Evolutionary conservation across 2,113 vertebrate genomes (phyloP).

Genomic region (Phoenicopterus ruber): DNA sequence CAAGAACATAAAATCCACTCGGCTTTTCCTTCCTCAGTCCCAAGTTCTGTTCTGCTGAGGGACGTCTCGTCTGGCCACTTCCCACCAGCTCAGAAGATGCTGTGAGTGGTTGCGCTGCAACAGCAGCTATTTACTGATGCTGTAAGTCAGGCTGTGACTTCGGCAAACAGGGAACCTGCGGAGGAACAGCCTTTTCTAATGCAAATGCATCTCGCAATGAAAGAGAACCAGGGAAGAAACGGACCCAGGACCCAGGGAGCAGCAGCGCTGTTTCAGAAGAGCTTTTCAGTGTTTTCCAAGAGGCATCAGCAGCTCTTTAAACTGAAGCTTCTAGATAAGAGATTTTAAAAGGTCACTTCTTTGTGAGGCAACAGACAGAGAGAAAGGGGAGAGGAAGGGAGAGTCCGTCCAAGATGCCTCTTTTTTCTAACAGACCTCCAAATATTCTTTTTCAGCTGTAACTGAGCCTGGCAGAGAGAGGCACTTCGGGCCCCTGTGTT

Average conservation of each 20-base stretch:
- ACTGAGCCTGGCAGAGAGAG: neutral
- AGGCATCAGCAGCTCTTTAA: constrained; percentile 42
- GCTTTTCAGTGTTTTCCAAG: constrained; percentile 48
- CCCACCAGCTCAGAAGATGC: neutral
- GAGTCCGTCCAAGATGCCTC: neutral
- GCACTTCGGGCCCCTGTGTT: neutral
- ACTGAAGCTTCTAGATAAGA: constrained; percentile 48
- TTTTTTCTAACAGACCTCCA: neutral
- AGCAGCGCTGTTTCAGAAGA: neutral
- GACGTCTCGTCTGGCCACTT: neutral
- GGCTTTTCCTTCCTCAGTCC: neutral
- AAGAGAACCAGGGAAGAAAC: neutral
- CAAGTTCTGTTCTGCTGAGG: neutral
- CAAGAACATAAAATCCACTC: neutral
- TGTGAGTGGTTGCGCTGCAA: neutral
- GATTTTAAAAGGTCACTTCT: constrained; percentile 27
- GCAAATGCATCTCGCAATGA: neutral
- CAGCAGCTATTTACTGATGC: neutral
- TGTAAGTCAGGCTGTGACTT: neutral
- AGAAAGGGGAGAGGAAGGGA: neutral
- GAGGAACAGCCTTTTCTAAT: constrained; percentile 11
- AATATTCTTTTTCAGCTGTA: neutral
- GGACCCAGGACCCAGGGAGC: neutral
- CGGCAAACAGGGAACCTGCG: neutral
- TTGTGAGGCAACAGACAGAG: constrained; percentile 20